Evolutionary conservation across 2,797 vertebrate genomes (phyloP).

Genomic region (Zenarchopterus dispar): DNA sequence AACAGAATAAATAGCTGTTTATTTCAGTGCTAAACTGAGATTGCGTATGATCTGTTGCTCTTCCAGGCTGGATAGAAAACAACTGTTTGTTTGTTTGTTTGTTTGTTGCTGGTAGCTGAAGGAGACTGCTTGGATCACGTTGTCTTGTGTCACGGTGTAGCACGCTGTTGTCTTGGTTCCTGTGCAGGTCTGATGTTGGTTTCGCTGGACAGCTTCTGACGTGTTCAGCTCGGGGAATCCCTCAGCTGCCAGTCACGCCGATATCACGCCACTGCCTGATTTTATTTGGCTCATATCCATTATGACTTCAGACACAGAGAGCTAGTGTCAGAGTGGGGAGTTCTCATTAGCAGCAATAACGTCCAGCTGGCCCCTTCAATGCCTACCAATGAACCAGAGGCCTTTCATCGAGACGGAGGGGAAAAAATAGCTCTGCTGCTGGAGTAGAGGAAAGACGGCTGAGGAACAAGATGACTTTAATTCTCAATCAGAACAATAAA

Average conservation of each 20-base stretch:
- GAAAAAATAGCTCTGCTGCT: neutral
- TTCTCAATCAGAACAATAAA: too few relatives aligned
- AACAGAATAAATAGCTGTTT: too few relatives aligned
- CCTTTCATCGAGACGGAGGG: conserved; percentile 18
- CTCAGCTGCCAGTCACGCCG: conserved; percentile 11
- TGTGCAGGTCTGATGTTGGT: conserved; percentile 27
- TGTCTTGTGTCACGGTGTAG: neutral
- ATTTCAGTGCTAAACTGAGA: too few relatives aligned
- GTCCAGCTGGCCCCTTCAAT: conserved; percentile 41
- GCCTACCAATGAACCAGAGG: conserved; percentile 38
- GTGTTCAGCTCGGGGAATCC: conserved; percentile 20
- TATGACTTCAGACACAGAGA: conserved; percentile 40
- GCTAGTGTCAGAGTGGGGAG: conserved; percentile 17
- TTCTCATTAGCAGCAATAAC: conserved; percentile 49
- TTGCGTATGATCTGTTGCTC: too few relatives aligned
- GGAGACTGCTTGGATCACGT: neutral
- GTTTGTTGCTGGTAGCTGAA: neutral
- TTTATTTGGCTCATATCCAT: conserved; percentile 32
- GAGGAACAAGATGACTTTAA: too few relatives aligned
- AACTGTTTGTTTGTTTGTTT: too few relatives aligned
- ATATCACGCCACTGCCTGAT: conserved; percentile 22
- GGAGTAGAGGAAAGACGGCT: neutral
- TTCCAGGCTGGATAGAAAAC: too few relatives aligned
- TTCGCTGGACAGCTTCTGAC: neutral
- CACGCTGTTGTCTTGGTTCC: conserved; percentile 9